Conservation (phyloP, 2,888 invertebrate species). For the Empis livida region DNA sequence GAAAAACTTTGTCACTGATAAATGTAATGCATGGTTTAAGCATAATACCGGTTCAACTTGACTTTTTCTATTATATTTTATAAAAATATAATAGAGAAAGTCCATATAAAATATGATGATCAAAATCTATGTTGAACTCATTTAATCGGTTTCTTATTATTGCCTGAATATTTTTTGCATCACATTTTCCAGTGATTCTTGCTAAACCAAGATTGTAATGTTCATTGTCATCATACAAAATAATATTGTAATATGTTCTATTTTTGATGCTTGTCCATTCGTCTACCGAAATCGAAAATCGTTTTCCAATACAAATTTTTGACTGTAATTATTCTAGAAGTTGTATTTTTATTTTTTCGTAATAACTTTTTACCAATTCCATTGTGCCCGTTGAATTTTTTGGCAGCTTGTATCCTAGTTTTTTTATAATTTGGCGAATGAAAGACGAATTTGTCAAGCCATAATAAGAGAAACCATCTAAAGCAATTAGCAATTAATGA, state of each 20-base stretch:
- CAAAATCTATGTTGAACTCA: not conserved
- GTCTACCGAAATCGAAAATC: not conserved
- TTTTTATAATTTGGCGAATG: not conserved
- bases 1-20: not conserved
- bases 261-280: not conserved
- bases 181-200: not conserved
- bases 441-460: not conserved
- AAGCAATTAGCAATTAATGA: not conserved
- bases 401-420: too few species aligned
- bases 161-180: not conserved
- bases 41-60: not conserved
- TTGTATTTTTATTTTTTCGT: too few species aligned
- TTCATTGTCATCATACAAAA: not conserved
- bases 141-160: not conserved
- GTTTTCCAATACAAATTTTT: too few species aligned
- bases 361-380: too few species aligned
- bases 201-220: not conserved
- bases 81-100: not conserved
- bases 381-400: too few species aligned
- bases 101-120: too few species aligned
- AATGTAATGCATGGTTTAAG: conserved; percentile 1
- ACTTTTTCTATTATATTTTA: not conserved
- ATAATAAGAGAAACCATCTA: not conserved
- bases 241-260: not conserved
- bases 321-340: too few species aligned